Percentiles rank a stretch among this genome's conserved stretches.
Evolutionary conservation across 2,797 vertebrate species (phyloP).

Genomic region (Poeciliopsis gracilis): DNA sequence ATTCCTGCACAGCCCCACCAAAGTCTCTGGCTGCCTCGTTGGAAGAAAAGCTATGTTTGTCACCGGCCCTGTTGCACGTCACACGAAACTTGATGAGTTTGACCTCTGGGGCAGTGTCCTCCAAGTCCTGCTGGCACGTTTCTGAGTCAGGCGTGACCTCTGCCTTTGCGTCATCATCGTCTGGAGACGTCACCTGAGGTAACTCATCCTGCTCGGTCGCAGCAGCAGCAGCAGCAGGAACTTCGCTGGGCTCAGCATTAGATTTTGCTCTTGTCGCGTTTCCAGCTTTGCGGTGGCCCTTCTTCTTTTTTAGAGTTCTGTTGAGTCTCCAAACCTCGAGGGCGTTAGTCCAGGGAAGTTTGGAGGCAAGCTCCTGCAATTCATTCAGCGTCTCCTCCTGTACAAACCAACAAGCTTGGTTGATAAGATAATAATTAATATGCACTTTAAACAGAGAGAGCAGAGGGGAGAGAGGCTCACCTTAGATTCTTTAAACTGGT

Average conservation of each 20-base stretch:
- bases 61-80: constrained; percentile 93
- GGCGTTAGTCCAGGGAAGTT: constrained; percentile 87
- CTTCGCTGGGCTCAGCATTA: constrained; percentile 19
- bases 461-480: constrained; percentile 62
- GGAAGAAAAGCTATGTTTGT: constrained; percentile 94
- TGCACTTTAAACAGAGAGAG: not conserved
- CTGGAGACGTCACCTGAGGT: constrained; percentile 32
- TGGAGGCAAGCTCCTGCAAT: constrained; percentile 86
- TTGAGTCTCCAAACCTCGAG: constrained; percentile 93
- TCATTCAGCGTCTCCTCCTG: constrained; percentile 93
- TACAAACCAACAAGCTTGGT: constrained; percentile 19
- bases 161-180: constrained; percentile 42
- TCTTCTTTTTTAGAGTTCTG: constrained; percentile 90
- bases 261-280: constrained; percentile 56
- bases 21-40: constrained; percentile 97
- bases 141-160: constrained; percentile 42
- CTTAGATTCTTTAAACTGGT: constrained; percentile 91
- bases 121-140: constrained; percentile 28
- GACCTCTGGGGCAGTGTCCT: constrained; percentile 49
- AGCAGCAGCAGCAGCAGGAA: constrained; percentile 5
- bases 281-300: constrained; percentile 79
- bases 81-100: constrained; percentile 89
- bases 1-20: constrained; percentile 93
- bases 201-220: constrained; percentile 25
- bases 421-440: not conserved